Base-by-base conservation (phyloP, 2,113 vertebrate species). In the Neotoma lepida region DNA sequence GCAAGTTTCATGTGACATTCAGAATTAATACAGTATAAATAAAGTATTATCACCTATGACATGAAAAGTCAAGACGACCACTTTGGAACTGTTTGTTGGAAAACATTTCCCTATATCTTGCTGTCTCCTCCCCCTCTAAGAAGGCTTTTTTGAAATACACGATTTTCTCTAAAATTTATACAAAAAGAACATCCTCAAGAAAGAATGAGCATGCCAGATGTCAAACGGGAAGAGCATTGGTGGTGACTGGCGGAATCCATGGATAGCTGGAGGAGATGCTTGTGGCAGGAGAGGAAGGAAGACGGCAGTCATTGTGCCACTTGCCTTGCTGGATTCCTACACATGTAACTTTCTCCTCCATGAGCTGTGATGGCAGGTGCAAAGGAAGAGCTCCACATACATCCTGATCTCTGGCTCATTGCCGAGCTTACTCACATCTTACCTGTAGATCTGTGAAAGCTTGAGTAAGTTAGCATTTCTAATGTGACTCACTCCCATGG, bases 1-100 rank as follows among this genome's bases (percentile, higher is more conserved):
- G n/a, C 14, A 82, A 66, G 6, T 28, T 92, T 92, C 33, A 66
- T 82, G 46, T 89, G 82, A 66, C 33, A 73, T 63, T 90, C 64
- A 94, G 80, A 39, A 49, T 63, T 63, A 22, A 18, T 41, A 9
- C 30, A 30, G 3, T 86, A 30, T 56, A 64, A 80, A 74, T 58
- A 82, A 1, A 15, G 81, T 44, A 86, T 20, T 86, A 28, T 54
- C 70, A 73, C 51, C 15, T 73, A 77, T 3, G 56, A 44, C 8
- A 41, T 35, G 14, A 73, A 20, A 46, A 46, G 30, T 86, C 33
- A 86, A 33, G 84, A 90, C 49, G 58, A 44, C n/a, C 41, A 39
- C 1, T 84, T 94, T 80, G 89, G 5, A 44, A 49, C 20, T 12
- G 8, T 46, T 5, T 63, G 24, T 74, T 82, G 28, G 58, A 90